A percentile compares a stretch with the other conserved stretches of the same genome.
These are phyloP conservation scores for Euzetes globulus DNA, from an alignment of 2,888 invertebrate species.

Conservation along the genomic window DNA sequence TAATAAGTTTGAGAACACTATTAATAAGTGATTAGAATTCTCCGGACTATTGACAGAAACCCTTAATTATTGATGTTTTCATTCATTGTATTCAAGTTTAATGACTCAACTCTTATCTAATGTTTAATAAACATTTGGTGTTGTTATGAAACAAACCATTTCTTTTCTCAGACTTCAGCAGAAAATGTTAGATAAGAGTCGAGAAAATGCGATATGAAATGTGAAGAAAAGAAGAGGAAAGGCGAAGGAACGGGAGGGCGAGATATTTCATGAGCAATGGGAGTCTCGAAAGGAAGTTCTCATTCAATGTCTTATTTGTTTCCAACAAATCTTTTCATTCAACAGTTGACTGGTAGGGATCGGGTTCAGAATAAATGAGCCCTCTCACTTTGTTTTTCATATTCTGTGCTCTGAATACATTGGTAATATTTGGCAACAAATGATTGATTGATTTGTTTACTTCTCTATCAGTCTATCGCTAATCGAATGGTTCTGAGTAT, in stretches of 20 bases:
- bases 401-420: not conserved
- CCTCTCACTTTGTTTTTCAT: not conserved
- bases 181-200: not conserved
- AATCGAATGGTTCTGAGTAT: not conserved
- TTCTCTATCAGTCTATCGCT: not conserved
- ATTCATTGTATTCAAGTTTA: not conserved
- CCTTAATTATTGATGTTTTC: too few species aligned
- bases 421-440: not conserved
- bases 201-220: not conserved
- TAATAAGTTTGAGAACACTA: too few species aligned
- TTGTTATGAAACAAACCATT: not conserved
- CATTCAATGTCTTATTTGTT: not conserved
- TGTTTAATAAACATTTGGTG: not conserved
- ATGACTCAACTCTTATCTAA: not conserved
- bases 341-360: too few species aligned
- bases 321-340: too few species aligned
- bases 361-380: not conserved
- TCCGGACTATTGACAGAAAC: too few species aligned
- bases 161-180: not conserved
- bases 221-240: not conserved
- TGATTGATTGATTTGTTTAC: not conserved
- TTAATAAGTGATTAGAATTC: too few species aligned
- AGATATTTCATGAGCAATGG: not conserved
- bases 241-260: not conserved
- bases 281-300: not conserved